A percentile compares a stretch with the other conserved stretches of the same genome.
Conservation (phyloP, 2,797 vertebrate genomes). For the Leptatherina wallacei region DNA sequence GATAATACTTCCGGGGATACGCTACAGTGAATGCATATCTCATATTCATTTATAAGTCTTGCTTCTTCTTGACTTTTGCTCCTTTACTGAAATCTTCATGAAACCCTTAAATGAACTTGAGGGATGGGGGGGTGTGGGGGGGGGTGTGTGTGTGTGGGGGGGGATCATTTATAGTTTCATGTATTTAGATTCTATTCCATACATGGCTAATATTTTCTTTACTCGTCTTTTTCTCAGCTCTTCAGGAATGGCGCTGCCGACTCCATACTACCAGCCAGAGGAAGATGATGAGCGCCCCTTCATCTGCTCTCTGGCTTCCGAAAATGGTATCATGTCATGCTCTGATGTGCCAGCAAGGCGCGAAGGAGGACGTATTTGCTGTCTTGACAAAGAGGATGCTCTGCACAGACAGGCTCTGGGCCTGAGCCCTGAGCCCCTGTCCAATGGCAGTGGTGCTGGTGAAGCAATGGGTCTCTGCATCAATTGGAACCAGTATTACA, state of each 20-base stretch:
- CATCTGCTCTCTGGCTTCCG: slow-evolving; percentile 95
- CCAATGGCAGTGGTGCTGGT: slow-evolving; percentile 82
- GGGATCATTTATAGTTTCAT: not conserved
- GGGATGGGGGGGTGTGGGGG: too few relatives aligned
- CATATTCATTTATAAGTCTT: not conserved
- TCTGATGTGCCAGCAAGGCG: slow-evolving; percentile 90
- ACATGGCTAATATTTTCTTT: not conserved
- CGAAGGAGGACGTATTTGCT: slow-evolving; percentile 92
- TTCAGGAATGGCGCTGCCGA: slow-evolving; percentile 88
- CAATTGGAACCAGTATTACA: slow-evolving; percentile 99
- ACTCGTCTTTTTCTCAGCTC: slow-evolving; percentile 78
- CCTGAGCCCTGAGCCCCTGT: slow-evolving; percentile 83
- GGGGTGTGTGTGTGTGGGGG: too few relatives aligned
- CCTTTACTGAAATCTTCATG: slow-evolving; percentile 5
- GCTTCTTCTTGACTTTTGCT: slow-evolving; percentile 1
- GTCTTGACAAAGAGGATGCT: slow-evolving; percentile 93
- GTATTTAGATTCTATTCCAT: not conserved
- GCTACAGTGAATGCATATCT: not conserved
- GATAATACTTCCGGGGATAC: slow-evolving; percentile 14
- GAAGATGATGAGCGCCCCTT: slow-evolving; percentile 96
- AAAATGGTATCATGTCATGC: slow-evolving; percentile 98
- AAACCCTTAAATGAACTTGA: not conserved
- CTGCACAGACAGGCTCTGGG: slow-evolving; percentile 86
- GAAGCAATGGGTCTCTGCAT: slow-evolving; percentile 89
- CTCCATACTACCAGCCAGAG: slow-evolving; percentile 92